Conservation (phyloP, 2,888 invertebrate species). For the Tuta absoluta region DNA sequence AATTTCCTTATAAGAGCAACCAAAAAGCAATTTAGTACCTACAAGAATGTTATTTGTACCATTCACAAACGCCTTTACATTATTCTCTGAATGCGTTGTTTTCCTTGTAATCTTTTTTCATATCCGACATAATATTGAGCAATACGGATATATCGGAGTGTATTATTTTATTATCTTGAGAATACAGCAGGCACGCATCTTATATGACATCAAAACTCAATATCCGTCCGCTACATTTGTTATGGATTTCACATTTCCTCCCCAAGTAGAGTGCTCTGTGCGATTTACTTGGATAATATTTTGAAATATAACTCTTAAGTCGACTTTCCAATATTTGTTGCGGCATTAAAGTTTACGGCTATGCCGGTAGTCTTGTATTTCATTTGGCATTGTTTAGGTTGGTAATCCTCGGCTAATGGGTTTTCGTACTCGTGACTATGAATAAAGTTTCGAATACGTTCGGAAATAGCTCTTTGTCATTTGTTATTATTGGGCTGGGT, state of each 20-base stretch:
- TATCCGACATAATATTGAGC: constrained; percentile 20
- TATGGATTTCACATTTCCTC: constrained; percentile 70
- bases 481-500: constrained; percentile 1
- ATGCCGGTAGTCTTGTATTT: constrained; percentile 50
- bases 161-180: constrained; percentile 69
- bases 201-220: constrained; percentile 73
- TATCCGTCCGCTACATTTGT: constrained; percentile 68
- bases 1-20: neutral
- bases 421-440: constrained; percentile 30
- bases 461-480: constrained; percentile 23
- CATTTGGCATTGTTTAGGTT: constrained; percentile 49
- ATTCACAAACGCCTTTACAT: neutral
- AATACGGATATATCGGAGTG: constrained; percentile 34
- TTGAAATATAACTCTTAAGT: constrained; percentile 58
- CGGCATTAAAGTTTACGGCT: constrained; percentile 58
- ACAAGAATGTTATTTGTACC: constrained; percentile 13
- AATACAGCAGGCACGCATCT: constrained; percentile 62
- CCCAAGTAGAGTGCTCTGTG: constrained; percentile 48
- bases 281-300: constrained; percentile 59
- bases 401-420: constrained; percentile 46
- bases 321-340: constrained; percentile 59
- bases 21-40: neutral
- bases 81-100: neutral
- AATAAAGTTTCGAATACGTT: constrained; percentile 27
- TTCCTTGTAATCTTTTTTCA: constrained; percentile 15